Conservation (phyloP, 2,113 vertebrate species). For the Nymphicus hollandicus region DNA sequence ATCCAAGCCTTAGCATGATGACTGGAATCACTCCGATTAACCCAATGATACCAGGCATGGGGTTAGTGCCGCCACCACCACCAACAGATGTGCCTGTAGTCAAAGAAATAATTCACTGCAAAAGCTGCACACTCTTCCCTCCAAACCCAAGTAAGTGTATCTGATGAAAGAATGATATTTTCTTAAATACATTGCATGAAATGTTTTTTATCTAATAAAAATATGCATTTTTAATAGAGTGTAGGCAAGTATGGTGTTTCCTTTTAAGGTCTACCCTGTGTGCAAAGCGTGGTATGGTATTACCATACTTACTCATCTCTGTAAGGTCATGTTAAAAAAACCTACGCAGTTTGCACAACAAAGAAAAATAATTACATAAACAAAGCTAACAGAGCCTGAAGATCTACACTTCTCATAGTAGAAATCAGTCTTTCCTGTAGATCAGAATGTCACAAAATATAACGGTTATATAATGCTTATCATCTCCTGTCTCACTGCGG, state of each 20-base stretch:
- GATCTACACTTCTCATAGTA: not conserved
- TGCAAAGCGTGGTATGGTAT: not conserved
- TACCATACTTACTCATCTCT: not conserved
- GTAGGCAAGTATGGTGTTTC: not conserved
- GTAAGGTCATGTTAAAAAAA: not conserved
- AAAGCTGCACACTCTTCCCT: constrained; percentile 94
- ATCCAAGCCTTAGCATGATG: constrained; percentile 87
- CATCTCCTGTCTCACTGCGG: not conserved
- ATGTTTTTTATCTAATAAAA: not conserved
- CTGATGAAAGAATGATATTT: not conserved
- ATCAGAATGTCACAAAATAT: not conserved
- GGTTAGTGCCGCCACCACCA: constrained; percentile 83
- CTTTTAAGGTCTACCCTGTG: not conserved
- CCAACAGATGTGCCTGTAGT: constrained; percentile 84
- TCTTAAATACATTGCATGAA: not conserved
- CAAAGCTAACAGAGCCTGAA: not conserved
- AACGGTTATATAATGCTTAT: fast-evolving
- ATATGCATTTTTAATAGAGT: not conserved
- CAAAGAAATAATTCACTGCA: constrained; percentile 96
- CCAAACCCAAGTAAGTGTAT: constrained; percentile 93
- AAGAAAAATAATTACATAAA: not conserved
- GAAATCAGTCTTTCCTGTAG: not conserved
- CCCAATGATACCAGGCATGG: constrained; percentile 90
- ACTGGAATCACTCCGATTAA: constrained; percentile 88
- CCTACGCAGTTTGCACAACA: not conserved